These are phyloP conservation scores for Agriopis aurantiaria DNA, from an alignment of 2,888 invertebrate species.

Conservation along the genomic window DNA sequence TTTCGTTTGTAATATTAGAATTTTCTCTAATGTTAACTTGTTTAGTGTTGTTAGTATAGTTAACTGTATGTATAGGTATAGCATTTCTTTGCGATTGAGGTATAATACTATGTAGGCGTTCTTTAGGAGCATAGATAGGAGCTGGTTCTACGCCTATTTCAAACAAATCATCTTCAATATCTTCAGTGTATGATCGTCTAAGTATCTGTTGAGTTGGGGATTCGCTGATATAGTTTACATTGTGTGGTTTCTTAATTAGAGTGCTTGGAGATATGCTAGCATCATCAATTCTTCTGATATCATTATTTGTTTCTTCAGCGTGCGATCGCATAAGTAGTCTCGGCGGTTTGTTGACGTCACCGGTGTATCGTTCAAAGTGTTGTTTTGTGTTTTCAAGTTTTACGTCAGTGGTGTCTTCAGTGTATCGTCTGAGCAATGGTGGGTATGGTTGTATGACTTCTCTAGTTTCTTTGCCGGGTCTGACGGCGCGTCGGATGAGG, in stretches of 20 bases:
- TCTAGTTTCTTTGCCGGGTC: slow-evolving; percentile 70
- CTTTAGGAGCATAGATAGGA: slow-evolving; percentile 48
- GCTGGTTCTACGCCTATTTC: slow-evolving; percentile 60
- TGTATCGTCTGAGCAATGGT: slow-evolving; percentile 59
- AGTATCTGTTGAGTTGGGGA: slow-evolving; percentile 46
- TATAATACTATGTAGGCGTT: slow-evolving; percentile 54
- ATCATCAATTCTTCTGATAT: slow-evolving; percentile 53
- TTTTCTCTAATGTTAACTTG: slow-evolving; percentile 42
- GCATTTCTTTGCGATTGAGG: slow-evolving; percentile 57
- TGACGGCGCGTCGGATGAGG: slow-evolving; percentile 84
- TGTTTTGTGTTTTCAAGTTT: neutral
- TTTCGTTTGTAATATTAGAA: slow-evolving; percentile 44
- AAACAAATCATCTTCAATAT: slow-evolving; percentile 67
- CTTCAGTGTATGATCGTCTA: slow-evolving; percentile 71
- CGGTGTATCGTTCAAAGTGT: slow-evolving; percentile 2
- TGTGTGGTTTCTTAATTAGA: neutral
- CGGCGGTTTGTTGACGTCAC: neutral
- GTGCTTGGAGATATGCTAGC: neutral
- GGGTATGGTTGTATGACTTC: slow-evolving; percentile 62
- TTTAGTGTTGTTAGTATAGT: slow-evolving; percentile 52
- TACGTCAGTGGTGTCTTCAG: slow-evolving; percentile 17
- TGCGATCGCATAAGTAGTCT: slow-evolving; percentile 63
- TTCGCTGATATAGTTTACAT: neutral
- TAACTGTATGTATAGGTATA: slow-evolving; percentile 48
- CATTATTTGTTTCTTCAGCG: slow-evolving; percentile 65